These are phyloP conservation scores for Antheraea assamensis DNA, from an alignment of 2,888 invertebrate species.

Conservation along the genomic window DNA sequence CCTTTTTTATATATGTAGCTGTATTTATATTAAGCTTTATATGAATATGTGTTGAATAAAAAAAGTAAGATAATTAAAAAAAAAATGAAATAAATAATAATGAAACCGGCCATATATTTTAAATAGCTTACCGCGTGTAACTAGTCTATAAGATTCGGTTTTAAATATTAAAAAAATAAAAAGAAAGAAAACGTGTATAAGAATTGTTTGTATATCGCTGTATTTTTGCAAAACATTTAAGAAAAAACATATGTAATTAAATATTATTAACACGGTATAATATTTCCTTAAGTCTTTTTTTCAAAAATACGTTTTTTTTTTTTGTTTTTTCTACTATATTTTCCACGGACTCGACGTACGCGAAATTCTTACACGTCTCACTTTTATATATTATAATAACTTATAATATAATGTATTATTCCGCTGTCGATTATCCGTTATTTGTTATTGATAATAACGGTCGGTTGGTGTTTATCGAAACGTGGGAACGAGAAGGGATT, in stretches of 20 bases:
- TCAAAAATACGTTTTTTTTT: neutral
- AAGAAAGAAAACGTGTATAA: slow-evolving; percentile 16
- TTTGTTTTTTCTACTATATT: neutral
- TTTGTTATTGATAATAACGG: too few relatives aligned
- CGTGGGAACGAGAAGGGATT: too few relatives aligned
- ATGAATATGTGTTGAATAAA: slow-evolving; percentile 38
- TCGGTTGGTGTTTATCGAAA: too few relatives aligned
- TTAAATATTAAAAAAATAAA: slow-evolving; percentile 28
- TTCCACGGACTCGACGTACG: neutral
- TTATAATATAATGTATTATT: too few relatives aligned
- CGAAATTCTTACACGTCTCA: too few relatives aligned
- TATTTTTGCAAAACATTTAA: slow-evolving; percentile 67
- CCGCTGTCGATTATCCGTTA: too few relatives aligned
- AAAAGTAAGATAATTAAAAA: slow-evolving; percentile 25
- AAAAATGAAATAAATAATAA: slow-evolving; percentile 51
- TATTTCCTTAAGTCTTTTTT: neutral
- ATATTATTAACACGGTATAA: neutral
- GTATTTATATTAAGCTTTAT: slow-evolving; percentile 52
- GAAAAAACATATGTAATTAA: neutral
- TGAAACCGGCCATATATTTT: slow-evolving; percentile 76
- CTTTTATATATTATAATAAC: too few relatives aligned
- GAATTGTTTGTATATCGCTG: slow-evolving; percentile 47
- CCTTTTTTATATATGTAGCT: slow-evolving; percentile 52
- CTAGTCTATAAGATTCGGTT: slow-evolving; percentile 56
- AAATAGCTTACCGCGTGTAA: slow-evolving; percentile 59